phyloP scores from a whole-genome alignment of 2,113 vertebrate genomes.

The Hyaena hyaena region DNA sequence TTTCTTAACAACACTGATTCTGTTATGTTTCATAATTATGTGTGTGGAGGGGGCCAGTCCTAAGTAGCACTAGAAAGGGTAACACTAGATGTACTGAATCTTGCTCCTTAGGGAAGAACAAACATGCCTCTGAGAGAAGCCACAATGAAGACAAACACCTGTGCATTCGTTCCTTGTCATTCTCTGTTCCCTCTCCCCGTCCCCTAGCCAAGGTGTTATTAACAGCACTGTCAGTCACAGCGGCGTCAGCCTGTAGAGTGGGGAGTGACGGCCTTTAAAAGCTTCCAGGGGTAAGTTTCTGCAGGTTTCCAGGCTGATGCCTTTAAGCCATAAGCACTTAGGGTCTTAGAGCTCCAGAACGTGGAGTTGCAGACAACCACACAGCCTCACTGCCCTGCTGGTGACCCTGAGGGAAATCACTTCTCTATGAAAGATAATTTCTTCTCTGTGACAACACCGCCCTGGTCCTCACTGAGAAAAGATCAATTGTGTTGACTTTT shows the following conservation, averaged over 20 bases:
- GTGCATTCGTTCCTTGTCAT: not conserved
- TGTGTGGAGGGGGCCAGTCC: no score
- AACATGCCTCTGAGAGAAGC: not conserved
- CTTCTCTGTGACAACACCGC: conserved; percentile 72
- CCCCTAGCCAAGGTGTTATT: no score
- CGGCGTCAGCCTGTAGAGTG: not conserved
- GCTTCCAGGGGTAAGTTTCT: conserved; percentile 52
- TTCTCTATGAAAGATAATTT: conserved; percentile 76
- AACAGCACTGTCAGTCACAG: not conserved
- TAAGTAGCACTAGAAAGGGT: not conserved
- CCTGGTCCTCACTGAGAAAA: conserved; percentile 52
- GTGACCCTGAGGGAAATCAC: conserved; percentile 77
- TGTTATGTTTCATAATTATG: not conserved
- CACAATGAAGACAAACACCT: not conserved
- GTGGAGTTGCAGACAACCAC: conserved; percentile 23
- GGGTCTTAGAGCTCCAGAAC: conserved; percentile 51
- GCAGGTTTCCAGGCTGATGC: conserved; percentile 1
- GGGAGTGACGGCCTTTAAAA: not conserved
- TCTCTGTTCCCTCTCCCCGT: not conserved
- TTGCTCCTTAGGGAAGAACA: not conserved
- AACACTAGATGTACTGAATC: no score
- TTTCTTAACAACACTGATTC: not conserved
- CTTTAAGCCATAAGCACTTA: not conserved
- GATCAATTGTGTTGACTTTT: conserved; percentile 81
- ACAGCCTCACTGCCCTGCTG: conserved; percentile 35